phyloP scores from a whole-genome alignment of 30 jellyfish, hydroid and myxozoan genomes.

The Euphysa ruthae region DNA sequence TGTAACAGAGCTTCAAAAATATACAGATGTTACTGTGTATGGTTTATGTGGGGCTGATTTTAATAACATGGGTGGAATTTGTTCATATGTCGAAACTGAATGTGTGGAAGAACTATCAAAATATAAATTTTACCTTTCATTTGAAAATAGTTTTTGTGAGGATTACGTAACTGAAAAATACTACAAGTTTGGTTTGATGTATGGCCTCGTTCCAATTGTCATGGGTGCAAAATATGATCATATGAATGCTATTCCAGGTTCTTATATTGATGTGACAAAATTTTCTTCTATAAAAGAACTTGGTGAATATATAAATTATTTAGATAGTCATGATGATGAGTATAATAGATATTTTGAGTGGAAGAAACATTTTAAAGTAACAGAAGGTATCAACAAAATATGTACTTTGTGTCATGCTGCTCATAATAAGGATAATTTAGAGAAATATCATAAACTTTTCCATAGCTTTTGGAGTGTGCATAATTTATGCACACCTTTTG shows the following conservation, averaged over 20 bases:
- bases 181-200: constrained; percentile 65
- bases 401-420: constrained; percentile 69
- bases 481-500: constrained; percentile 46
- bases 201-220: constrained; percentile 78
- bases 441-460: constrained; percentile 29
- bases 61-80: constrained; percentile 65
- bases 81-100: constrained; percentile 41
- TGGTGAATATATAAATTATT: constrained; percentile 48
- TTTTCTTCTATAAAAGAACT: constrained; percentile 49
- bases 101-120: constrained; percentile 48
- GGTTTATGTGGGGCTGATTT: constrained; percentile 67
- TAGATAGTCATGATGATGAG: constrained; percentile 67
- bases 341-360: constrained; percentile 78
- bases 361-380: constrained; percentile 58
- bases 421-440: constrained; percentile 14
- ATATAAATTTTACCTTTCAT: constrained; percentile 74
- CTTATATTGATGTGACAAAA: constrained; percentile 63
- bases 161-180: constrained; percentile 90
- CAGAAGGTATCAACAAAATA: constrained; percentile 47
- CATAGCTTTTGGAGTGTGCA: constrained; percentile 56
- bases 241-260: constrained; percentile 51
- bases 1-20: constrained; percentile 61
- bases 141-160: constrained; percentile 86
- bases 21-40: constrained; percentile 65
- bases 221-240: constrained; percentile 59